Conservation (phyloP, 2,888 invertebrate genomes). For the Pomacea canaliculata region DNA sequence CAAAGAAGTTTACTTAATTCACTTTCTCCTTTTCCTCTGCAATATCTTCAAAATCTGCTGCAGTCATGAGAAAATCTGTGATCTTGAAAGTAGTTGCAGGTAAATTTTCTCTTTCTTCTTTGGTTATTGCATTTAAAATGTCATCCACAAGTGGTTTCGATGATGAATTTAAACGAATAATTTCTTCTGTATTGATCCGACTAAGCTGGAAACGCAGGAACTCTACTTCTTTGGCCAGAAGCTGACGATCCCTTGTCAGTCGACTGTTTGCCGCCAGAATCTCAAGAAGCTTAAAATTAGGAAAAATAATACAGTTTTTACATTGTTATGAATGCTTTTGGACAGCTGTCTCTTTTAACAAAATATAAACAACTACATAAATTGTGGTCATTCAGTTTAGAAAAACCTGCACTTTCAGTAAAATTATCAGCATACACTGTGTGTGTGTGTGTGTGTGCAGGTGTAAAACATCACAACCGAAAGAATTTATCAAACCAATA, state of each 20-base stretch:
- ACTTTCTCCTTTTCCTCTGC: conserved; percentile 2
- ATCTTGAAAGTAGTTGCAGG: background rate
- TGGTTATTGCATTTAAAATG: conserved; percentile 52
- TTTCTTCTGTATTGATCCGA: conserved; percentile 43
- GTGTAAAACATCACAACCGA: too few species aligned
- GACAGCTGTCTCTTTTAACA: too few species aligned
- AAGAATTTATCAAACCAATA: too few species aligned
- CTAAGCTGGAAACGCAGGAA: conserved; percentile 61
- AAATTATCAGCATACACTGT: too few species aligned
- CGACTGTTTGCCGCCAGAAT: conserved; percentile 56
- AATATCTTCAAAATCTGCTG: conserved; percentile 14
- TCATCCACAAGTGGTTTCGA: conserved; percentile 55
- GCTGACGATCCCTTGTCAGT: conserved; percentile 59
- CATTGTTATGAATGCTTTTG: too few species aligned
- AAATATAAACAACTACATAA: too few species aligned
- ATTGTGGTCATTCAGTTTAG: too few species aligned
- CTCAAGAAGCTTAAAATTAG: conserved; percentile 58
- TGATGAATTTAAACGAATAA: conserved; percentile 52
- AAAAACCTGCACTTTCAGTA: too few species aligned
- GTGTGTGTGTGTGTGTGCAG: too few species aligned
- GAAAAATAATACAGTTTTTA: background rate
- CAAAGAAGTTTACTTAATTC: background rate
- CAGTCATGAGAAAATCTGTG: conserved; percentile 4
- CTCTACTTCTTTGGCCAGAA: conserved; percentile 64
- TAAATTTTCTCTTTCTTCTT: conserved; percentile 42